Evolutionary conservation across 2,888 invertebrate genomes (phyloP).

Genomic region (Matsumyia berberina): DNA sequence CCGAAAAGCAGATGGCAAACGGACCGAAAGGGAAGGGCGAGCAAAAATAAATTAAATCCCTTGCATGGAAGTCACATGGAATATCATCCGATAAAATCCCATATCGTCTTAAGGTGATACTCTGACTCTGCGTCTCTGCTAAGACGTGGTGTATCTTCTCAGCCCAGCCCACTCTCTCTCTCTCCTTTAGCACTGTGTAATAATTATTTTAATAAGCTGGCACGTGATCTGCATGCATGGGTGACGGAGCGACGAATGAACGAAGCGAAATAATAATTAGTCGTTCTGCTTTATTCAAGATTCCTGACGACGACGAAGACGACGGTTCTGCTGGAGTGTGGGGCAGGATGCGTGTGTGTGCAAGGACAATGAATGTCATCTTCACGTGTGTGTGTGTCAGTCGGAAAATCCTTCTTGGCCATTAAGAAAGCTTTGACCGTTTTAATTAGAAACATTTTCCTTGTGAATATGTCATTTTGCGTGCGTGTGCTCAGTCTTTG

Average conservation of each 20-base stretch:
- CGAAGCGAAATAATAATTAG: conserved; percentile 72
- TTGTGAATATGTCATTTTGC: conserved; percentile 61
- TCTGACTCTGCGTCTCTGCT: background rate
- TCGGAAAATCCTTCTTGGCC: conserved; percentile 51
- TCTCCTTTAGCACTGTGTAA: conserved; percentile 55
- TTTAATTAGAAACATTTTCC: conserved; percentile 73
- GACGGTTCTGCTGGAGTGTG: background rate
- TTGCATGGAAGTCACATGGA: conserved; percentile 52
- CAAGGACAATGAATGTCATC: conserved; percentile 45
- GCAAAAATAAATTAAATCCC: conserved; percentile 73
- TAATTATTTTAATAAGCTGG: conserved; percentile 77
- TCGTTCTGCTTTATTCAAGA: conserved; percentile 63
- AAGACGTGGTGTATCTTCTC: conserved; percentile 2
- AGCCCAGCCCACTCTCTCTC: background rate
- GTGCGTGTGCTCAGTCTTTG: conserved; percentile 25
- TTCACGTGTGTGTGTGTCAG: background rate
- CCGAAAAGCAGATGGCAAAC: conserved; percentile 51
- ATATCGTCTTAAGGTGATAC: conserved; percentile 66
- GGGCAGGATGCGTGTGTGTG: conserved; percentile 13
- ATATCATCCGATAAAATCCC: conserved; percentile 55
- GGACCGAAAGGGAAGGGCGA: background rate
- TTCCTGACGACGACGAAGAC: conserved; percentile 36
- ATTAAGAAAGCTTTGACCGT: conserved; percentile 74
- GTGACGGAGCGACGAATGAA: conserved; percentile 44
- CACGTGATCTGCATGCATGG: conserved; percentile 75